phyloP scores from a whole-genome alignment of 2,113 vertebrate species.

The Psophia crepitans region DNA sequence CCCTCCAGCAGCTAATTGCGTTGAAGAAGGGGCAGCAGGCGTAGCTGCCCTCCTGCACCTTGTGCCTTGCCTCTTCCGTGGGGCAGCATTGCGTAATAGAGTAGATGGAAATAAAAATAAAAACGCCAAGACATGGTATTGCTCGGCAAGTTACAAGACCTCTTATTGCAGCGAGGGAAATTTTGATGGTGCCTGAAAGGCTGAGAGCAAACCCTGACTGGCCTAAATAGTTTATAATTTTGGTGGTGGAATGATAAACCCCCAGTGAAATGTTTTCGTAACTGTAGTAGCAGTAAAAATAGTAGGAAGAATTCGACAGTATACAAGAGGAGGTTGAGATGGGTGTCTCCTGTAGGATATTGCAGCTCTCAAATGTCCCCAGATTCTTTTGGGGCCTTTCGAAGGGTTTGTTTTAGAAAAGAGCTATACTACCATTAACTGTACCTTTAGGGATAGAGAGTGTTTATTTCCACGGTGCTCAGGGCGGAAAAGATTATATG shows the following conservation, averaged over 20 bases:
- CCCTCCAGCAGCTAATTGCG: constrained; percentile 26
- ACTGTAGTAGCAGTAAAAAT: constrained; percentile 37
- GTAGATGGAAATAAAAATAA: not conserved
- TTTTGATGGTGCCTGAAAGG: constrained; percentile 33
- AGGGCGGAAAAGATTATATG: not conserved
- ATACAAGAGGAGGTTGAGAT: constrained; percentile 34
- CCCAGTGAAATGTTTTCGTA: constrained; percentile 46
- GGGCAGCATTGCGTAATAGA: not conserved
- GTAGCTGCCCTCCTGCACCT: not conserved
- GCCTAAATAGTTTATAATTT: constrained; percentile 54
- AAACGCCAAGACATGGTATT: not conserved
- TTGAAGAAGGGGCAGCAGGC: not conserved
- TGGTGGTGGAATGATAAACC: constrained; percentile 56
- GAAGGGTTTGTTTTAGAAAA: constrained; percentile 51
- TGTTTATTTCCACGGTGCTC: constrained; percentile 1
- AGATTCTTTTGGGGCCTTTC: constrained; percentile 26
- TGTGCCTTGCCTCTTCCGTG: not conserved
- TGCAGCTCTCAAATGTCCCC: not conserved
- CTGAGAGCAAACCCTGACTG: constrained; percentile 25
- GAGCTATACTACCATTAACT: not conserved
- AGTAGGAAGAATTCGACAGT: not conserved
- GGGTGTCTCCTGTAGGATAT: constrained; percentile 19
- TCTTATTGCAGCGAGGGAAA: not conserved
- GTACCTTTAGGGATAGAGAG: constrained; percentile 5
- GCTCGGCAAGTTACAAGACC: not conserved